Percentiles rank a stretch among this genome's conserved stretches.
phyloP scores from a whole-genome alignment of 2,888 invertebrate genomes.

The Zeuzera pyrina region DNA sequence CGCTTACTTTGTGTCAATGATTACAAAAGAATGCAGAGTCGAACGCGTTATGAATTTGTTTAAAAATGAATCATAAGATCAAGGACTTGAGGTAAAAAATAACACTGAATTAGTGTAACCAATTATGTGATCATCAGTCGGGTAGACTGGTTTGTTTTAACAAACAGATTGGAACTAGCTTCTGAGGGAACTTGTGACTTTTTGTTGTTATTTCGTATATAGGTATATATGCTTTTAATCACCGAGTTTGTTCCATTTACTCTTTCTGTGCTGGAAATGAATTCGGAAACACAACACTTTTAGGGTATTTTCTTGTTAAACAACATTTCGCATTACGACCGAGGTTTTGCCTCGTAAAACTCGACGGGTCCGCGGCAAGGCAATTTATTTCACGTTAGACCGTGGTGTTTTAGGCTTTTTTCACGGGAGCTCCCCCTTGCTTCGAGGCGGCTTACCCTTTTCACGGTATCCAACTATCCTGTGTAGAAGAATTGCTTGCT shows the following conservation, averaged over 20 bases:
- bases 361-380: constrained; percentile 14
- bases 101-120: constrained; percentile 32
- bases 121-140: constrained; percentile 44
- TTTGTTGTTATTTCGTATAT: no score
- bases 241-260: no score
- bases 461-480: constrained; percentile 18
- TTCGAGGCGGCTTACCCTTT: constrained; percentile 24
- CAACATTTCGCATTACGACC: constrained; percentile 19
- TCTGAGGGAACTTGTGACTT: no score
- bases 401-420: constrained; percentile 20
- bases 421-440: constrained; percentile 14
- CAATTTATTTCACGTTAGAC: constrained; percentile 43
- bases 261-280: no score
- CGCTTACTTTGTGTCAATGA: constrained; percentile 43
- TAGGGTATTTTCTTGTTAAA: constrained; percentile 23
- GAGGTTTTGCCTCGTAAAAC: constrained; percentile 26
- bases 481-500: constrained; percentile 14
- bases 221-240: no score
- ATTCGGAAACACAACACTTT: no score
- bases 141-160: constrained; percentile 17
- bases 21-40: constrained; percentile 41
- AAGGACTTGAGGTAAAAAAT: constrained; percentile 33
- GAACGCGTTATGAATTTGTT: constrained; percentile 12
- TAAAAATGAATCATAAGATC: constrained; percentile 29
- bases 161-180: constrained; percentile 20